A percentile compares a stretch with the other conserved stretches of the same genome.
Evolutionary conservation across 2,888 invertebrate genomes (phyloP).

Genomic region (Ophion obscuratus): DNA sequence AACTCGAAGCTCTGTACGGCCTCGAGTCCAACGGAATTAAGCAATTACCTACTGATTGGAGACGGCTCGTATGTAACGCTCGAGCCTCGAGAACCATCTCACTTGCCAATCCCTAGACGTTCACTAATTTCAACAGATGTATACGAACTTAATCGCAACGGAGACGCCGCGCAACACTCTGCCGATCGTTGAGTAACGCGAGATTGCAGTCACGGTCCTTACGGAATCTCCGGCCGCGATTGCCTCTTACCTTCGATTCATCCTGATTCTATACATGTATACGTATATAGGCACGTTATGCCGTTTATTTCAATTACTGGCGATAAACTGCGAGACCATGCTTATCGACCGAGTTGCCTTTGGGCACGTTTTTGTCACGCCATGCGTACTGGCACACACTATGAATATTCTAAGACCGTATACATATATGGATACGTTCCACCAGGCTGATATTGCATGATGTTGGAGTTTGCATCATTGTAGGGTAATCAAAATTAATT

Average conservation of each 20-base stretch:
- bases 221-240: slow-evolving; percentile 19
- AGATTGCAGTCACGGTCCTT: slow-evolving; percentile 22
- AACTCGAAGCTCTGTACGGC: slow-evolving; percentile 7
- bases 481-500: too few relatives aligned
- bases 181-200: slow-evolving; percentile 2
- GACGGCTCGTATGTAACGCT: slow-evolving; percentile 70
- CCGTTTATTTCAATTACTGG: slow-evolving; percentile 37
- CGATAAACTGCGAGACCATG: slow-evolving; percentile 19
- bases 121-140: slow-evolving; percentile 81
- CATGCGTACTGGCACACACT: too few relatives aligned
- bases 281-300: background rate
- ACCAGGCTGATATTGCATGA: too few relatives aligned
- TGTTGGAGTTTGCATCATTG: too few relatives aligned
- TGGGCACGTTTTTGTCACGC: background rate
- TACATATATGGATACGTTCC: too few relatives aligned
- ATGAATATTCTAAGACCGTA: too few relatives aligned
- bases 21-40: slow-evolving; percentile 77
- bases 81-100: slow-evolving; percentile 77
- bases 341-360: background rate
- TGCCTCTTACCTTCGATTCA: slow-evolving; percentile 6
- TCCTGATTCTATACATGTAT: background rate
- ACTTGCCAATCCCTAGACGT: slow-evolving; percentile 78
- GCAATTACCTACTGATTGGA: slow-evolving; percentile 83
- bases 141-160: slow-evolving; percentile 80
- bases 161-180: slow-evolving; percentile 45